Evolutionary conservation across 64 coral and sea anemone genomes (phyloP), one percentile per base, ranked within the genome.

Genomic region (Dendrophyllia cribrosa): DNA sequence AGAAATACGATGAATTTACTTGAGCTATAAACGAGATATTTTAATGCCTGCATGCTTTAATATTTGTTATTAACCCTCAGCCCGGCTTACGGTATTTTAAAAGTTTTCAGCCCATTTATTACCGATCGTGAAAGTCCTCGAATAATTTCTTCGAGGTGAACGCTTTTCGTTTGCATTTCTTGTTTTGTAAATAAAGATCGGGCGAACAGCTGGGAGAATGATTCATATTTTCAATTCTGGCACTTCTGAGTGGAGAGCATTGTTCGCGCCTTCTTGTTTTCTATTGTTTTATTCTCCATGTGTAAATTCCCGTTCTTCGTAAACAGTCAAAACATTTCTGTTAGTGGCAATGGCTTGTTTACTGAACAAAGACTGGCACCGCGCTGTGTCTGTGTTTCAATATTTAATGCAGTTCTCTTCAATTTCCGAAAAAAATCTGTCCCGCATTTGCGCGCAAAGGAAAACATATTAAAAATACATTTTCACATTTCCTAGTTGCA

Each of bases 301-400:
- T 60, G 59, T 64, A 56, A 79, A 46, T 84, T 84, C 26, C 46
- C 45, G 7, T n/a, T 21, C 10, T 58, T 21, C 80, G 20, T 84
- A 51, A 51, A 84, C 80, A 84, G 62, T 68, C 80, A 67, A 84
- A 84, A 69, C 62, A 67, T 84, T 84, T 47, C 60, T 67, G 80
- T 68, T 9, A 22, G 60, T 44, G 19, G 19, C 22, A 62, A 84
- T 67, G 80, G 80, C 80, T 67, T 67, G 80, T 84, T 84, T 84
- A 23, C 62, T 66, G 80, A 67, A 84, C 19, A 81, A 43, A 64
- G 34, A 59, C 11, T 49, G 43, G 72, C 72, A 50, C 7, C 10
- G 7, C 11, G 61, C 47, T 84, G 13, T 50, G 50, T 11, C 60
- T 46, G 58, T 12, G 44, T 66, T 20, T 82, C 8, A 84, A 68